Evolutionary conservation across 2,113 vertebrate genomes (phyloP).

Genomic region (Chlorodrepanis virens): DNA sequence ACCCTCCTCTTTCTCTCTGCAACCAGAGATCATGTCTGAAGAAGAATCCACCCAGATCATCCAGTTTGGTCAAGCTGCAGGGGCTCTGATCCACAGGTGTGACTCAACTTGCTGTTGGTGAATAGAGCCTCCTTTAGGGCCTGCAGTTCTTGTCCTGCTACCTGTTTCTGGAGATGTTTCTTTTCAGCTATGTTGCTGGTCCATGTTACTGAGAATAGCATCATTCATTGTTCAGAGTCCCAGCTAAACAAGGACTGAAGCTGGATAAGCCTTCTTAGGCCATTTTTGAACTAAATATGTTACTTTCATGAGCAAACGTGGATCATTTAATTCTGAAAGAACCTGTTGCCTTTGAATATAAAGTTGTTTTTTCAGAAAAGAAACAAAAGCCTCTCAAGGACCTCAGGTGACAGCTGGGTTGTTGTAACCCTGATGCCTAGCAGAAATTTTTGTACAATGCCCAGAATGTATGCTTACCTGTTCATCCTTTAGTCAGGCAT

Average conservation of each 20-base stretch:
- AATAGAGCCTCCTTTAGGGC: neutral
- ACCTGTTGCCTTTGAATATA: neutral
- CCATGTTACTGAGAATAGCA: neutral
- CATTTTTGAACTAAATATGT: neutral
- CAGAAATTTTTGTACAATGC: neutral
- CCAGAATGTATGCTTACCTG: neutral
- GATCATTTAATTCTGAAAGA: neutral
- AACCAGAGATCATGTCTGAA: constrained; percentile 87
- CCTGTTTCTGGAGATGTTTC: neutral
- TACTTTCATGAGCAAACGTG: neutral
- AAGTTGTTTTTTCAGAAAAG: neutral
- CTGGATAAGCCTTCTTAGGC: neutral
- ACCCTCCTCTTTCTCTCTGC: constrained; percentile 77
- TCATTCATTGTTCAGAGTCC: neutral
- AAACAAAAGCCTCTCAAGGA: neutral
- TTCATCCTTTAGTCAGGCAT: neutral
- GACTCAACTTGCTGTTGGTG: neutral
- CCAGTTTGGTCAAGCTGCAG: constrained; percentile 88
- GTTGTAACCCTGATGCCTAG: neutral
- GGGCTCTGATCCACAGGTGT: constrained; percentile 91
- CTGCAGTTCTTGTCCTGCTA: neutral
- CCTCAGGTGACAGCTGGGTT: neutral
- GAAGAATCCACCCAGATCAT: constrained; percentile 89
- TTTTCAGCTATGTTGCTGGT: neutral
- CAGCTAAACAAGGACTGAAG: neutral